Percentiles rank a stretch among this genome's conserved stretches.
These are phyloP conservation scores for Pogona vitticeps DNA, from an alignment of 2,113 vertebrate genomes.

Conservation along the genomic window DNA sequence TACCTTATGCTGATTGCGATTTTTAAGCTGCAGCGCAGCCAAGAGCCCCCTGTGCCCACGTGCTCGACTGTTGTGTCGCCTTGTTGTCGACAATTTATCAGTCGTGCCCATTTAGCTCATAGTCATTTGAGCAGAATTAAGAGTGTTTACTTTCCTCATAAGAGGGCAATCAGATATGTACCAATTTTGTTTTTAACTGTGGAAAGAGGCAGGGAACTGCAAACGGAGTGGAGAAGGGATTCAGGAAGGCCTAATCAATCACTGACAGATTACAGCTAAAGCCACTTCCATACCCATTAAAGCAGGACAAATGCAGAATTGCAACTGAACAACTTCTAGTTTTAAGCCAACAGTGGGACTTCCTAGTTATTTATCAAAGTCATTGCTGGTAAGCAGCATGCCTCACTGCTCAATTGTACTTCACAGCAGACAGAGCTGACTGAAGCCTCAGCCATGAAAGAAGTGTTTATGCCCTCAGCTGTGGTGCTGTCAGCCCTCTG, in stretches of 20 bases:
- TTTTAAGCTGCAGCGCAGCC: slow-evolving; percentile 57
- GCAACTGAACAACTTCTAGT: slow-evolving; percentile 99
- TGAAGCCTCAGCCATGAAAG: slow-evolving; percentile 93
- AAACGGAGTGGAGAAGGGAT: slow-evolving; percentile 80
- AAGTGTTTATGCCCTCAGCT: slow-evolving; percentile 99
- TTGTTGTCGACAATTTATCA: slow-evolving; percentile 74
- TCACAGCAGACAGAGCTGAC: slow-evolving; percentile 93
- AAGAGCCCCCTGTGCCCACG: slow-evolving; percentile 47
- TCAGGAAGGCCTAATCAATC: slow-evolving; percentile 97
- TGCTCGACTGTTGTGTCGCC: slow-evolving; percentile 55
- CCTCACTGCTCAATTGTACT: slow-evolving; percentile 95
- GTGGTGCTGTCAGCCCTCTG: slow-evolving; percentile 98
- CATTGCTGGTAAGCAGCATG: slow-evolving; percentile 94
- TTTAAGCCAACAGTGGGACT: slow-evolving; percentile 99
- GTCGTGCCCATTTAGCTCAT: slow-evolving; percentile 73
- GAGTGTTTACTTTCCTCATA: slow-evolving; percentile 90
- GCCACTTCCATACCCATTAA: slow-evolving; percentile 99
- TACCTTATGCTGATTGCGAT: slow-evolving; percentile 64
- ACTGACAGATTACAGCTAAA: slow-evolving; percentile 99
- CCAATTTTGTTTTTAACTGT: slow-evolving; percentile 87
- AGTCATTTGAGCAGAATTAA: slow-evolving; percentile 89
- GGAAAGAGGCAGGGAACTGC: slow-evolving; percentile 80
- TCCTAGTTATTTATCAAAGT: slow-evolving; percentile 99
- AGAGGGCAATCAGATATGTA: slow-evolving; percentile 89
- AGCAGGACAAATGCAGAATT: slow-evolving; percentile 99